phyloP scores from a whole-genome alignment of 1,140 invertebrate species.

The Anastrepha ludens region DNA sequence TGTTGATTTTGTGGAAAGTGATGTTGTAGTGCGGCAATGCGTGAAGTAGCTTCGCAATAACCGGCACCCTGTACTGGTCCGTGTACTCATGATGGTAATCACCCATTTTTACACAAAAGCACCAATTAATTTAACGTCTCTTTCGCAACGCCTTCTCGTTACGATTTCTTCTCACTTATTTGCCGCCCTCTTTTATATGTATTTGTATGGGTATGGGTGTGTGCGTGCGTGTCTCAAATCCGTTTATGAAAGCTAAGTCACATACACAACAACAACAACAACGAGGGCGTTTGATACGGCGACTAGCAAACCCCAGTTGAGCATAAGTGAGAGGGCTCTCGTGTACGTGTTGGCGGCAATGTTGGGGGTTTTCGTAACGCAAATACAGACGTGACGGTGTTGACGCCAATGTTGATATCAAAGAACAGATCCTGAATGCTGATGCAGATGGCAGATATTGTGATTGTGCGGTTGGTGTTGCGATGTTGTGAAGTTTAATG shows the following conservation, averaged over 20 bases:
- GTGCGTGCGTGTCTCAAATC: neutral
- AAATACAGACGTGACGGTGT: neutral
- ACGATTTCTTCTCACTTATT: conserved; percentile 15
- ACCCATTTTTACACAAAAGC: conserved; percentile 63
- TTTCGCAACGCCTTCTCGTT: conserved; percentile 44
- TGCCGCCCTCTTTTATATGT: neutral
- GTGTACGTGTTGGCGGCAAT: neutral
- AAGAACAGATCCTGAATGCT: neutral
- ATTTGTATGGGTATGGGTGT: neutral
- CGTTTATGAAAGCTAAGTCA: conserved; percentile 10
- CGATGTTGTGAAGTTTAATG: conserved; percentile 28
- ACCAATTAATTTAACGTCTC: conserved; percentile 46
- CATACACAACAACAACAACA: neutral
- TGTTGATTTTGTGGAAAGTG: conserved; percentile 90
- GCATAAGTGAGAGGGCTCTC: neutral
- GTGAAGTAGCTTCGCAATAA: conserved; percentile 89
- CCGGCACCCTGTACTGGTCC: conserved; percentile 86
- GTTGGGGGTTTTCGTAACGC: neutral
- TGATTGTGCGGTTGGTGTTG: neutral
- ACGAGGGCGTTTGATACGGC: neutral
- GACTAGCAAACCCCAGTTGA: neutral
- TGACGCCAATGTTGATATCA: neutral
- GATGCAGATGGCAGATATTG: neutral
- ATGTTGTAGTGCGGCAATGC: conserved; percentile 91
- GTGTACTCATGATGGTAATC: conserved; percentile 73